Percentiles rank a stretch among this genome's conserved stretches.
phyloP scores from a whole-genome alignment of 2,797 vertebrate genomes.

The Myoxocephalus aenaeus region DNA sequence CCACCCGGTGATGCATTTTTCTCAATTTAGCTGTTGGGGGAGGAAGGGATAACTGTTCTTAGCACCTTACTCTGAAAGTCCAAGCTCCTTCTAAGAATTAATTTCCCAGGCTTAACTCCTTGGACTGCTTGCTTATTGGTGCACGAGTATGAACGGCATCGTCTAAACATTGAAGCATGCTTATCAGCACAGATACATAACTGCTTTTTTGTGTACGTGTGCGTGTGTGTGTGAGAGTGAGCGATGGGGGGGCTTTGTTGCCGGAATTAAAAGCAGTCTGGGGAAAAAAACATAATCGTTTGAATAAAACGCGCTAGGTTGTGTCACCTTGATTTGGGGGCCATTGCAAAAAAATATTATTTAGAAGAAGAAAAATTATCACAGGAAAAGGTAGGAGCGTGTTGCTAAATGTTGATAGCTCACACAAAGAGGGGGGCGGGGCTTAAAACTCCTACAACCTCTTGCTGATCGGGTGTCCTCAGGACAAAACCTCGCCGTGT shows the following conservation, averaged over 20 bases:
- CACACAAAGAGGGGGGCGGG: neutral
- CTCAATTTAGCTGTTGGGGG: constrained; percentile 9
- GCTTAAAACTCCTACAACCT: neutral
- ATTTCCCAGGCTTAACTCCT: constrained; percentile 63
- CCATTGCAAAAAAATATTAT: neutral
- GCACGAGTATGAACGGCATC: constrained; percentile 32
- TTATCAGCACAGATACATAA: neutral
- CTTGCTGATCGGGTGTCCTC: neutral
- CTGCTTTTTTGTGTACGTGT: too few species aligned
- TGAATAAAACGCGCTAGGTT: neutral
- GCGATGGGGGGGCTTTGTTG: neutral
- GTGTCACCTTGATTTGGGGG: neutral
- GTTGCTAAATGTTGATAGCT: neutral
- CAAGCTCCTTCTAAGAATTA: constrained; percentile 70
- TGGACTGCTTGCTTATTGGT: constrained; percentile 52
- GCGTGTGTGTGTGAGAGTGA: too few species aligned
- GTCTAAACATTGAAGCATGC: constrained; percentile 26
- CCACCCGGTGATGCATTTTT: constrained; percentile 12
- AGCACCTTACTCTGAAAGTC: constrained; percentile 53
- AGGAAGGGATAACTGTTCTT: constrained; percentile 45
- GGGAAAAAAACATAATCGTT: neutral
- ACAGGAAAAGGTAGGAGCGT: neutral
- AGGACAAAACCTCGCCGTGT: constrained; percentile 2
- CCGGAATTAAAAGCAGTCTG: neutral
- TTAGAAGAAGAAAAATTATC: neutral